These are phyloP conservation scores for Eristalis tenax DNA, from an alignment of 2,888 invertebrate species.

Conservation along the genomic window DNA sequence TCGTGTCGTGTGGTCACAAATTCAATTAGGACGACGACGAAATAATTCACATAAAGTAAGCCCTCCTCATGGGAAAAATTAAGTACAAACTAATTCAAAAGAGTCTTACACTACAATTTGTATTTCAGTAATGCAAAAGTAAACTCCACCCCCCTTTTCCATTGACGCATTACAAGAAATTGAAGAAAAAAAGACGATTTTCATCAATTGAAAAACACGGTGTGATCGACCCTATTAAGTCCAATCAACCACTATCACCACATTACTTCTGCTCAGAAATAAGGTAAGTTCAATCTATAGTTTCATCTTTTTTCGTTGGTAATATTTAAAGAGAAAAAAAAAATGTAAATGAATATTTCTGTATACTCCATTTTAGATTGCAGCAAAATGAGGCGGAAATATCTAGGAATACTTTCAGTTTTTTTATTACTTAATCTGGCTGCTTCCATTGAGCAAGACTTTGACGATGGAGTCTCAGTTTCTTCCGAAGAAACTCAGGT, in stretches of 20 bases:
- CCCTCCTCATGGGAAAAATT: neutral
- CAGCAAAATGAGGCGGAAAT: constrained; percentile 56
- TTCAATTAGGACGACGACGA: constrained; percentile 54
- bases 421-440: constrained; percentile 55
- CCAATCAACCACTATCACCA: constrained; percentile 54
- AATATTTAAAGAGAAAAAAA: neutral
- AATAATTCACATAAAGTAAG: constrained; percentile 46
- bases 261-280: constrained; percentile 33
- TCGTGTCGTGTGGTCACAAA: constrained; percentile 67
- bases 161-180: constrained; percentile 20
- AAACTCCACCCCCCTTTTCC: constrained; percentile 1
- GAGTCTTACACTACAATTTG: neutral
- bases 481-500: constrained; percentile 60
- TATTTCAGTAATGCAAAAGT: constrained; percentile 33
- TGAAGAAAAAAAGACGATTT: constrained; percentile 40
- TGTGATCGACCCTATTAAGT: constrained; percentile 64
- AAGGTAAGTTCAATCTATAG: constrained; percentile 47
- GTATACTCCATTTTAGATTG: constrained; percentile 28
- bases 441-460: constrained; percentile 52
- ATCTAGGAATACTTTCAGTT: constrained; percentile 52
- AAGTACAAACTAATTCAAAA: neutral
- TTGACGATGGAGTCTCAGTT: constrained; percentile 56
- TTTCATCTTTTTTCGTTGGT: neutral
- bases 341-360: neutral
- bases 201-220: constrained; percentile 58